Evolutionary conservation across 2,797 vertebrate species (phyloP), one percentile per base, ranked within the genome.

Genomic region (Bucorvus abyssinicus): DNA sequence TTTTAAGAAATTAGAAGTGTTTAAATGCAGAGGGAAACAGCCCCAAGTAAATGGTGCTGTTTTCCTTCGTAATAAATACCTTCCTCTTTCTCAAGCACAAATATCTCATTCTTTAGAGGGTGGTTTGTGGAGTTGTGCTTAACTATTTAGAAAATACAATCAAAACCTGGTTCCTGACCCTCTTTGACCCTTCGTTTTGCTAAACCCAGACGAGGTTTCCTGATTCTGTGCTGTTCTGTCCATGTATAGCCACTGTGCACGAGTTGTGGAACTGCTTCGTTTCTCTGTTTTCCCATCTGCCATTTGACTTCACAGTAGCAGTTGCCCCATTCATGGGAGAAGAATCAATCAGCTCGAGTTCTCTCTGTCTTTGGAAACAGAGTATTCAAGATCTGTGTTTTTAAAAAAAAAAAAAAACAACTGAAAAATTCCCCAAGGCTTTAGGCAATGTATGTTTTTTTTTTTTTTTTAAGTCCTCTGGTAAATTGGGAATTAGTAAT

Each of bases 1-100:
- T 96, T 96, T 97, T 68, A 69, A 93, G 96, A 94, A 96, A 97
- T 97, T 95, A 96, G 90, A 90, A 92, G 87, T 12, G 29, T 90
- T 96, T 90, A 67, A 93, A 92, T 89, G 86, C 81, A 69, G 12
- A 50, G 68, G 79, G 93, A 89, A 93, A 74, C 74, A 92, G 85
- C 93, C 90, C 88, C 84, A 85, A 97, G 83, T 92, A 90, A 96
- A 96, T 92, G 80, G 65, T 73, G 94, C 92, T 95, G 92, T 90
- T 94, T 84, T 90, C 77, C 73, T 86, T 63, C 36, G 3, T 85
- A 88, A 95, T 91, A 92, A 96, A 96, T 40, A 24, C 61, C n/a
- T 42, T 83, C 50, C 53, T 82, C 70, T 52, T 83, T 47, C 75
- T 64, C 83, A 27, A 47, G 83, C 73, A 24, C 91, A 88, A 92